phyloP scores from a whole-genome alignment of 2,888 invertebrate species.

The Rhagonycha fulva region DNA sequence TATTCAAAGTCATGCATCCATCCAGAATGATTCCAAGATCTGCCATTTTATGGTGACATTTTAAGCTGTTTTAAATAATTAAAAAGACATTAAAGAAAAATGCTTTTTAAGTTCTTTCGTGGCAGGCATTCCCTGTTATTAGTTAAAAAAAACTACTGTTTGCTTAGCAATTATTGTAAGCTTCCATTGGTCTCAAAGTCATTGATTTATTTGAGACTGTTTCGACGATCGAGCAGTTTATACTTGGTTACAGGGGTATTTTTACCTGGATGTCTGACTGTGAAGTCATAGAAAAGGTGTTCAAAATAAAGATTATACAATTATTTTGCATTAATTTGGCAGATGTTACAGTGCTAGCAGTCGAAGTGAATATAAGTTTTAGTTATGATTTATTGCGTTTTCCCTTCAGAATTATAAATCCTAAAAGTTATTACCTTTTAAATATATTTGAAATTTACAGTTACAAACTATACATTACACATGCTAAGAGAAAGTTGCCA shows the following conservation, averaged over 20 bases:
- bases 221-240: neutral
- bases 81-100: neutral
- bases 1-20: neutral
- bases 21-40: neutral
- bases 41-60: neutral
- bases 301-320: neutral
- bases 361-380: neutral
- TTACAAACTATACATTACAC: slow-evolving; percentile 4
- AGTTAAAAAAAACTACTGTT: neutral
- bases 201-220: neutral
- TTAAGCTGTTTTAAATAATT: neutral
- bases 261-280: neutral
- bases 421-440: slow-evolving; percentile 5
- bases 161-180: neutral
- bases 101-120: neutral
- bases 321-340: neutral
- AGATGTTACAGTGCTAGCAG: neutral
- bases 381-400: neutral
- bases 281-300: neutral
- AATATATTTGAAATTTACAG: slow-evolving; percentile 3
- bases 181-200: neutral
- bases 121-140: neutral
- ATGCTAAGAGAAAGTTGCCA: slow-evolving; percentile 9
- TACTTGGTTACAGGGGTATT: neutral
- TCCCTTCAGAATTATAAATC: neutral